Evolutionary conservation across 1,140 invertebrate genomes (phyloP), one percentile per base, ranked within the genome.

Genomic region (Pseudomyrmex dendroicus): DNA sequence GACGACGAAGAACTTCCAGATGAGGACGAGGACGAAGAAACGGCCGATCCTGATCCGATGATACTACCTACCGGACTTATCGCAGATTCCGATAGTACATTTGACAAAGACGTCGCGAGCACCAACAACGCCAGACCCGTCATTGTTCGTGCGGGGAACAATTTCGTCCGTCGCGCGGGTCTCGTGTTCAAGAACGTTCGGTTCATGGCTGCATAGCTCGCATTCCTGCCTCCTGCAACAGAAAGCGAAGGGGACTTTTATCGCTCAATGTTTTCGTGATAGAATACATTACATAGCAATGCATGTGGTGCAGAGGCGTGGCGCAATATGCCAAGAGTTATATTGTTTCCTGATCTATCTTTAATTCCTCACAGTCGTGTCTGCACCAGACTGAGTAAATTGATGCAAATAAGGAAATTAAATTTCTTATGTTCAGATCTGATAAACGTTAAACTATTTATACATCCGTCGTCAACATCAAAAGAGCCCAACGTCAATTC

Each of bases 191-290:
- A 66, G 73, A 67, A 88, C 48, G 62, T 57, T 61, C n/a, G 15
- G 54, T 82, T 93, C 90, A 94, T 74, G 80, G 66, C 82, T 85
- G 52, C 73, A 56, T 88, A 82, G 85, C 61, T 91, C 77, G 89
- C 93, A 94, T 94, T 84, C 90, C 91, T 86, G 44, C 77, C 67
- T 78, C 86, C 93, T 94, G 91, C 0, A 93, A 93, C 89, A 89
- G 44, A 74, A 68, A 87, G 13, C 46, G 7, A 70, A 80, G 1
- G 57, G 2, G 48, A 35, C n/a, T 17, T 70, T 80, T 72, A 80
- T 35, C 12, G 10, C 35, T 59, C 44, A 46, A 5, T 15, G 4
- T 46, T 67, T 77, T 7, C 2, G 56, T 10, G 1, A 0, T 7
- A 1, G 25, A 22, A 67, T 13, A 25, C 2, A 5, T 62, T 62